Evolutionary conservation across 2,888 invertebrate species (phyloP).

Genomic region (Rotaria sp.): DNA sequence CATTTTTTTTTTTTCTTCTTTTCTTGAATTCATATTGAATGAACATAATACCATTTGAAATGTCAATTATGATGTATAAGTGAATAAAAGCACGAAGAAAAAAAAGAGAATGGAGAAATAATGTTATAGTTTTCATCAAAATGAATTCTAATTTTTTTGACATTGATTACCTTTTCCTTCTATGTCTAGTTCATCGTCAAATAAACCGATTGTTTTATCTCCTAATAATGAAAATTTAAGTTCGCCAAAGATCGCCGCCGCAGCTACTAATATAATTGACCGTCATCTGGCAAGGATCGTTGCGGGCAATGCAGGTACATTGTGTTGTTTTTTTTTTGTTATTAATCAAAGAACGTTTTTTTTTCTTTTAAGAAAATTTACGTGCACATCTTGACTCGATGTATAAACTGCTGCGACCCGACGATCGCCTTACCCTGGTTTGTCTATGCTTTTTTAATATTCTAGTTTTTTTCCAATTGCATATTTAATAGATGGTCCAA

Average conservation of each 20-base stretch:
- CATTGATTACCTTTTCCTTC: neutral
- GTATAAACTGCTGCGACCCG: constrained; percentile 7
- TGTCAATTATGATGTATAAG: neutral
- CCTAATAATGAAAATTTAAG: neutral
- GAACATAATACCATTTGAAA: constrained; percentile 9
- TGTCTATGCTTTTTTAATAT: neutral
- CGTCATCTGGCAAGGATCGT: constrained; percentile 19
- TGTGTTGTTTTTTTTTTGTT: too few species aligned
- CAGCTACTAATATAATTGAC: neutral
- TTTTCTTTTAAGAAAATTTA: neutral
- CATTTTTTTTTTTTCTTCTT: neutral
- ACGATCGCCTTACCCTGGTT: neutral
- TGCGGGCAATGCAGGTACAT: neutral
- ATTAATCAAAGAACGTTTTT: neutral
- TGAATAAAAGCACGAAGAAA: neutral
- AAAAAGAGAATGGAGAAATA: neutral
- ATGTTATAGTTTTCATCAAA: neutral
- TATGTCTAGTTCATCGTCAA: neutral
- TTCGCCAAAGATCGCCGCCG: neutral
- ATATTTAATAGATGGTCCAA: neutral
- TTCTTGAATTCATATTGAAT: neutral
- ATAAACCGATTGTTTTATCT: neutral
- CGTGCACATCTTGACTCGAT: neutral
- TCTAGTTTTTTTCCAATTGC: neutral
- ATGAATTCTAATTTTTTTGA: neutral